Conservation (phyloP, 2,113 vertebrate genomes). For the Aspidoscelis tigris region DNA sequence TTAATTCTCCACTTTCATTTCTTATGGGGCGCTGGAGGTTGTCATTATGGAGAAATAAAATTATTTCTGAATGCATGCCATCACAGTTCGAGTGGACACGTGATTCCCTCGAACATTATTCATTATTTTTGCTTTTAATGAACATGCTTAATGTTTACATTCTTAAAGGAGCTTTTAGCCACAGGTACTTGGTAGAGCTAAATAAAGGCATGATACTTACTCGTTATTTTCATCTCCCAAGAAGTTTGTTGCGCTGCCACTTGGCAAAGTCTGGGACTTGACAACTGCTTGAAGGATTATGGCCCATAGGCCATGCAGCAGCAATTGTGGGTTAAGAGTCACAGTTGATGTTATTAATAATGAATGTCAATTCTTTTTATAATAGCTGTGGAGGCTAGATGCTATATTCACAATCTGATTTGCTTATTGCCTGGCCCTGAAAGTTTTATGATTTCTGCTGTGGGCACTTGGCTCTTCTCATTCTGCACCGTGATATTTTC, state of each 20-base stretch:
- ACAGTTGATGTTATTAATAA: accelerated
- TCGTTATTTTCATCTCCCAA: accelerated
- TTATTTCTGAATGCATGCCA: constrained; percentile 74
- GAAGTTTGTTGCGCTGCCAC: constrained; percentile 22
- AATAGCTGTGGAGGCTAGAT: neutral
- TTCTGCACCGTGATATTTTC: neutral
- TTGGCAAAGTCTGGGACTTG: constrained; percentile 5
- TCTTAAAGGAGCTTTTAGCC: constrained; percentile 42
- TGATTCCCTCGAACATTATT: constrained; percentile 55
- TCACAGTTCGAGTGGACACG: constrained; percentile 67
- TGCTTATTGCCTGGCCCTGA: constrained; percentile 19
- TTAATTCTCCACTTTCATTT: constrained; percentile 81
- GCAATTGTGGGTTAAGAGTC: neutral
- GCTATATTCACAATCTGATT: neutral
- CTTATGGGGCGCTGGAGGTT: constrained; percentile 72
- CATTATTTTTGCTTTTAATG: constrained; percentile 47
- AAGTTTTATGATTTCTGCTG: constrained; percentile 10
- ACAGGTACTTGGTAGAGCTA: neutral
- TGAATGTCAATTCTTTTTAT: constrained; percentile 18
- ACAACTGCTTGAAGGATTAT: neutral
- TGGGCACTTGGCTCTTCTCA: neutral
- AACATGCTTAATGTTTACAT: constrained; percentile 50
- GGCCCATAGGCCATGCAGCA: accelerated
- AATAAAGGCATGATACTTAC: neutral
- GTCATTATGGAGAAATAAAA: constrained; percentile 73